Evolutionary conservation across 2,888 invertebrate genomes (phyloP).

Genomic region (Molanna angustata): DNA sequence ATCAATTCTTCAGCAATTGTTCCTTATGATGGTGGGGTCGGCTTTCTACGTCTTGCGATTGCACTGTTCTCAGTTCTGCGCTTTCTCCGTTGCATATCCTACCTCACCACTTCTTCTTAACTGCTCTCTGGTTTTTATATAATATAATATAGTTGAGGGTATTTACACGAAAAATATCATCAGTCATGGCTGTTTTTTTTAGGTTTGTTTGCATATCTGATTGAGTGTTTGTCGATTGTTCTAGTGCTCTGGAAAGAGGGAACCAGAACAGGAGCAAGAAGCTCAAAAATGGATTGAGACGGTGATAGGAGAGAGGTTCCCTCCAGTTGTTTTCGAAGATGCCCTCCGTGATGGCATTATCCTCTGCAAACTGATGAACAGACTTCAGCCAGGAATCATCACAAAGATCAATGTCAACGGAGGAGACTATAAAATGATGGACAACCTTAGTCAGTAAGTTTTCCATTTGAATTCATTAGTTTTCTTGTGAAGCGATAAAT

Average conservation of each 20-base stretch:
- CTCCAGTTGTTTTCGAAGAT: conserved; percentile 70
- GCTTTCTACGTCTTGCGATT: no score
- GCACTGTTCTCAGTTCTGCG: no score
- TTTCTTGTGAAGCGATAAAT: not conserved
- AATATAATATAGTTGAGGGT: no score
- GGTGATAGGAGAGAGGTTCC: conserved; percentile 75
- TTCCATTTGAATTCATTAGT: not conserved
- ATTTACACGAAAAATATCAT: no score
- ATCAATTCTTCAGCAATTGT: no score
- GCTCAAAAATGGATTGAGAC: conserved; percentile 85
- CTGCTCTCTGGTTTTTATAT: no score
- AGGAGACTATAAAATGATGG: conserved; percentile 96
- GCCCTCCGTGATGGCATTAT: conserved; percentile 81
- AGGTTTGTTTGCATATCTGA: no score
- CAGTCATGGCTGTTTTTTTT: no score
- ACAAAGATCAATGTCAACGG: conserved; percentile 79
- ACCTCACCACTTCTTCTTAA: no score
- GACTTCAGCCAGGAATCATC: conserved; percentile 79
- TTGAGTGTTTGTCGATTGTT: no score
- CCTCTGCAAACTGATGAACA: conserved; percentile 87
- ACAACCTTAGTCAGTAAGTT: conserved; percentile 87
- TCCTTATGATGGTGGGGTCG: no score
- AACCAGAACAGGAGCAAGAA: conserved; percentile 74
- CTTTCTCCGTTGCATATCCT: no score
- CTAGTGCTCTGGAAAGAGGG: conserved; percentile 79